Conservation (phyloP, 1,140 invertebrate species). For the Macrosteles quadrilineatus region DNA sequence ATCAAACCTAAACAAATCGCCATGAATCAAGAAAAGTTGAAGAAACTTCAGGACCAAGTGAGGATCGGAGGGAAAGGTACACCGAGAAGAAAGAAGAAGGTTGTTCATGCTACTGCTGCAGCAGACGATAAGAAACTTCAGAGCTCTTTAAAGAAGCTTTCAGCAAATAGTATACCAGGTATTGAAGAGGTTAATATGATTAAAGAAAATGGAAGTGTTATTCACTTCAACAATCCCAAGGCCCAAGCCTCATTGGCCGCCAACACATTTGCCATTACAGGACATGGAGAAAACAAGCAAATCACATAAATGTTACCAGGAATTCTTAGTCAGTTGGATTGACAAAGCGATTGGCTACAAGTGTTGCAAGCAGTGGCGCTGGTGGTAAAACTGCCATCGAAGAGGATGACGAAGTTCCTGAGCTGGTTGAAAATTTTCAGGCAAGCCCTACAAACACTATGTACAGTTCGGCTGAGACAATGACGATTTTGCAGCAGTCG, state of each 20-base stretch:
- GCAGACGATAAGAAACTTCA: constrained; percentile 99
- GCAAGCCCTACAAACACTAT: constrained; percentile 94
- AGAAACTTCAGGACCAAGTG: constrained; percentile 91
- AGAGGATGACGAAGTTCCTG: constrained; percentile 95
- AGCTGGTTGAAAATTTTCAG: constrained; percentile 95
- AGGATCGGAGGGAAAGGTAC: constrained; percentile 98
- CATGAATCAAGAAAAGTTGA: constrained; percentile 96
- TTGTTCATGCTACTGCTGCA: constrained; percentile 96
- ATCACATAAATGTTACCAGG: constrained; percentile 95
- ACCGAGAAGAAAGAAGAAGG: constrained; percentile 99
- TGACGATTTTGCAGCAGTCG: no score
- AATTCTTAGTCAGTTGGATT: constrained; percentile 94
- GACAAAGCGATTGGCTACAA: constrained; percentile 88
- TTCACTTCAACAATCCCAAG: constrained; percentile 99
- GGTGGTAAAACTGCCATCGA: constrained; percentile 56
- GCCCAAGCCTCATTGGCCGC: constrained; percentile 97
- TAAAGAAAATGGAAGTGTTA: constrained; percentile 98
- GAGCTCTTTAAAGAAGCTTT: constrained; percentile 95
- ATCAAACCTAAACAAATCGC: background rate
- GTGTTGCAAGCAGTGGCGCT: constrained; percentile 56
- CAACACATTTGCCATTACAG: constrained; percentile 98
- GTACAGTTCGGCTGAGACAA: no score
- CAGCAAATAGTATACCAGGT: constrained; percentile 96
- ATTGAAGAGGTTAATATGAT: constrained; percentile 99
- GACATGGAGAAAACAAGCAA: constrained; percentile 97